Percentiles rank a stretch among this genome's conserved stretches.
Conservation (phyloP, 2,888 invertebrate genomes). For the Bimastos eiseni region DNA sequence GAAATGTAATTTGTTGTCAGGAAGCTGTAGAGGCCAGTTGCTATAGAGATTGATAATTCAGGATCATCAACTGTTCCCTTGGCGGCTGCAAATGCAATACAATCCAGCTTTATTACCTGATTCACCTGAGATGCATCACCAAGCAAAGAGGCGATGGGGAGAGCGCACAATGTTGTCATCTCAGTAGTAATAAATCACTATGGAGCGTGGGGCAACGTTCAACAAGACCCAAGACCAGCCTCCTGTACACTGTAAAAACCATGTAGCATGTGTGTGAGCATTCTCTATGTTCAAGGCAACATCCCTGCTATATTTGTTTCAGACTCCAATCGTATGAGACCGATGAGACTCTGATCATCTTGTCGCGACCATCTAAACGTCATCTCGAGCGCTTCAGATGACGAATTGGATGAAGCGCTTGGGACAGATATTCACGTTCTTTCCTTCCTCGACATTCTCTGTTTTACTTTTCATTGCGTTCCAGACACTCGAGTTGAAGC, state of each 20-base stretch:
- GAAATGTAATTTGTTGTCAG: background rate
- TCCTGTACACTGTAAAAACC: background rate
- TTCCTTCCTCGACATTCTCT: conserved; percentile 6
- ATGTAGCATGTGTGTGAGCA: background rate
- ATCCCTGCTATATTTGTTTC: background rate
- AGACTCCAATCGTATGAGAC: conserved; percentile 19
- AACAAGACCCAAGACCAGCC: background rate
- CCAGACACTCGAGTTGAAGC: conserved; percentile 13
- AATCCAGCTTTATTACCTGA: background rate
- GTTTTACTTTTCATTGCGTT: background rate
- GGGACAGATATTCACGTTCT: background rate
- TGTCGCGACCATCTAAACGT: conserved; percentile 13
- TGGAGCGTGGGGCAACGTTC: background rate
- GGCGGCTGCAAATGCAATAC: background rate
- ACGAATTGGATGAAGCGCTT: background rate
- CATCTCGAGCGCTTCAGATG: background rate
- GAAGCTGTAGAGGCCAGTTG: background rate
- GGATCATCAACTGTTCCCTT: background rate
- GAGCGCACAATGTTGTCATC: background rate
- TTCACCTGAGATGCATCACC: background rate
- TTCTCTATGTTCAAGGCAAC: background rate
- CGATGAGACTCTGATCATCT: background rate
- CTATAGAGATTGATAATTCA: background rate
- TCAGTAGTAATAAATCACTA: background rate
- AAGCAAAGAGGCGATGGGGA: background rate